Conservation (phyloP, 1,140 invertebrate species). For the Ceratitis capitata region DNA sequence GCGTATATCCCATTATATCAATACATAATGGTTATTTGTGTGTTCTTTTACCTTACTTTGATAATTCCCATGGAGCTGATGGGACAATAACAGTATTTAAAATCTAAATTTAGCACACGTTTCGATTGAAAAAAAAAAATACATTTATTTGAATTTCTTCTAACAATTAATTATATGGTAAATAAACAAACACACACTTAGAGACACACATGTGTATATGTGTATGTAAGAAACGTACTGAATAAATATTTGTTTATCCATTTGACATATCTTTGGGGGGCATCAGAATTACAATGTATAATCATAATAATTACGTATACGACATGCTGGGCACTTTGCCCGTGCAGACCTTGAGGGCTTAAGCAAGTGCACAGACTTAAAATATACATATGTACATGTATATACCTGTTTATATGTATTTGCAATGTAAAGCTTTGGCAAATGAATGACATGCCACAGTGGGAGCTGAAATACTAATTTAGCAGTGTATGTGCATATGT, state of each 20-base stretch:
- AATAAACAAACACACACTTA: neutral
- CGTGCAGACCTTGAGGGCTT: conserved; percentile 17
- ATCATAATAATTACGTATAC: conserved; percentile 33
- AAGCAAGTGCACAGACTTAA: neutral
- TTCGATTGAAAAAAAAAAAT: no score
- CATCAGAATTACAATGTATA: conserved; percentile 13
- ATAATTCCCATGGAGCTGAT: no score
- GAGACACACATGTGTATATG: neutral
- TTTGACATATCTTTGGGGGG: conserved; percentile 30
- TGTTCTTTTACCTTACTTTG: no score
- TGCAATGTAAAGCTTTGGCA: neutral
- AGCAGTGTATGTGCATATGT: neutral
- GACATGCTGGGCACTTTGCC: conserved; percentile 14
- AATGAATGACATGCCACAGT: neutral
- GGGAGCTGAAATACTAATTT: neutral
- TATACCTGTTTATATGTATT: no score
- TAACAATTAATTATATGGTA: neutral
- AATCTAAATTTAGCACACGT: neutral
- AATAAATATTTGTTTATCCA: neutral
- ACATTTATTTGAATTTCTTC: neutral
- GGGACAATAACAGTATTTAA: neutral
- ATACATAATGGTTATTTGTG: no score
- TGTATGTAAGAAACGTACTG: neutral
- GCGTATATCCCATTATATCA: no score
- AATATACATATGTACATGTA: neutral